These are phyloP conservation scores for Trissolcus japonicus DNA, from an alignment of 2,888 invertebrate species.

Conservation along the genomic window DNA sequence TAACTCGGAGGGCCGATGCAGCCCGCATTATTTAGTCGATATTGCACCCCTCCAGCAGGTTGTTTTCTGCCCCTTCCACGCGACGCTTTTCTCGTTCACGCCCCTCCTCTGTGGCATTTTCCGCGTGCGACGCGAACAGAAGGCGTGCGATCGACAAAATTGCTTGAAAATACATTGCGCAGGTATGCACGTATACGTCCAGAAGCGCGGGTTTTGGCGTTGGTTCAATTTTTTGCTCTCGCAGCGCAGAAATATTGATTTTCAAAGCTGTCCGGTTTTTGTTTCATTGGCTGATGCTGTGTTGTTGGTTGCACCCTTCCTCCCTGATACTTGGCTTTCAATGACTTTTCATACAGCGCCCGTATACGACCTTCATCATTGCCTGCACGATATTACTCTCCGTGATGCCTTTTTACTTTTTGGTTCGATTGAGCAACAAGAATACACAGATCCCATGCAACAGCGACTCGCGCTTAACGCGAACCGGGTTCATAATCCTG, in stretches of 20 bases:
- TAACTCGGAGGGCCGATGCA: slow-evolving; percentile 20
- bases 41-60: slow-evolving; percentile 60
- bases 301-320: slow-evolving; percentile 2
- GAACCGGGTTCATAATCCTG: slow-evolving; percentile 11
- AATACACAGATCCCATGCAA: slow-evolving; percentile 16
- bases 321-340: slow-evolving; percentile 35
- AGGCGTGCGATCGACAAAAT: slow-evolving; percentile 58
- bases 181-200: slow-evolving; percentile 50
- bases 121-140: slow-evolving; percentile 45
- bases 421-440: slow-evolving; percentile 27
- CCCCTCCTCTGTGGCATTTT: slow-evolving; percentile 16
- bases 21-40: slow-evolving; percentile 69
- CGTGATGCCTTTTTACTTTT: slow-evolving; percentile 1
- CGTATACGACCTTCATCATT: slow-evolving; percentile 12
- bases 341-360: slow-evolving; percentile 45
- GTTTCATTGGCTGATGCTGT: slow-evolving; percentile 52
- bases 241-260: slow-evolving; percentile 62
- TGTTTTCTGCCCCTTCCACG: slow-evolving; percentile 22
- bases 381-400: neutral
- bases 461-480: slow-evolving; percentile 12
- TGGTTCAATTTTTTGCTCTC: slow-evolving; percentile 57
- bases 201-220: slow-evolving; percentile 56
- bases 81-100: slow-evolving; percentile 30
- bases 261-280: slow-evolving; percentile 57
- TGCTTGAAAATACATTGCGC: slow-evolving; percentile 61